Evolutionary conservation across 1,140 invertebrate species (phyloP).

Genomic region (Atta cephalotes): DNA sequence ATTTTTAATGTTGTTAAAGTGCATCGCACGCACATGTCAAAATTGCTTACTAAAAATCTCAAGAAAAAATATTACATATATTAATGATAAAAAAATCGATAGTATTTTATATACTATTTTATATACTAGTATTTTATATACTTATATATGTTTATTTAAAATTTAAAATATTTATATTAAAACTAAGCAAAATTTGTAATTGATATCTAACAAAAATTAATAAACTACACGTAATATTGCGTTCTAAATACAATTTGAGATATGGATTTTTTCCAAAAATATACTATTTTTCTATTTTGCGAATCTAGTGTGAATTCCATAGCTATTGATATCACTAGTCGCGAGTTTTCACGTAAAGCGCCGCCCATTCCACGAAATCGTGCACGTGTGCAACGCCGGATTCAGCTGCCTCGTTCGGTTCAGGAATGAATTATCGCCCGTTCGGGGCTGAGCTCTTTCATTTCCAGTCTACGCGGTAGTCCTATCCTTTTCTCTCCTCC

Average conservation of each 20-base stretch:
- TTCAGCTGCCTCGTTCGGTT: conserved; percentile 86
- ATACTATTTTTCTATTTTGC: conserved; percentile 45
- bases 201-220: conserved; percentile 7
- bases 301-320: conserved; percentile 57
- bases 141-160: background rate
- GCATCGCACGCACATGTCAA: background rate
- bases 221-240: background rate
- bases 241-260: conserved; percentile 18
- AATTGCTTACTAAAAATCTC: background rate
- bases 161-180: background rate
- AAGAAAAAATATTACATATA: background rate
- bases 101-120: background rate
- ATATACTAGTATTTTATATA: background rate
- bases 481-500: conserved; percentile 75
- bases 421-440: conserved; percentile 86
- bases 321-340: conserved; percentile 58
- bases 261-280: conserved; percentile 24
- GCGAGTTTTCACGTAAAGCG: conserved; percentile 75
- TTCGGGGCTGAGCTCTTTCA: conserved; percentile 84
- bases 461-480: conserved; percentile 83
- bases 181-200: background rate
- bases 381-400: conserved; percentile 84
- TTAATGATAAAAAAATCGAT: background rate
- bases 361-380: conserved; percentile 80
- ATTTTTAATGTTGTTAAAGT: background rate